These are phyloP conservation scores for Brachionus rubens DNA, from an alignment of 1,140 invertebrate genomes.

Conservation along the genomic window DNA sequence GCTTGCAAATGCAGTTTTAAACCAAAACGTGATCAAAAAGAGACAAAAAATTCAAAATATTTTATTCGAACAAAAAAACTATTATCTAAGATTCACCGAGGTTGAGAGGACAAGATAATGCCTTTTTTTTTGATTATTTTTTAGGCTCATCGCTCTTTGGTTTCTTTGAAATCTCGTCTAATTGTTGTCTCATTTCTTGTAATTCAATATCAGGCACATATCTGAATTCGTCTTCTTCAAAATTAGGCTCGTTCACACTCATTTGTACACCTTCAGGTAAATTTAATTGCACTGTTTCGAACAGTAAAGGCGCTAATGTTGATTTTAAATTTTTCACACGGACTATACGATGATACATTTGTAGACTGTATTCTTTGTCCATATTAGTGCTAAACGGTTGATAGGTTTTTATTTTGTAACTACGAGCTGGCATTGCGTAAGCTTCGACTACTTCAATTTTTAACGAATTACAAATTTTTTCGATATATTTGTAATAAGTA, in stretches of 20 bases:
- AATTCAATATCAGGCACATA: conserved; percentile 51
- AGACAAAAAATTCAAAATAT: neutral
- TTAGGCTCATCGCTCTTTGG: neutral
- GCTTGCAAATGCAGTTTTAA: conserved; percentile 17
- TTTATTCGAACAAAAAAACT: conserved; percentile 10
- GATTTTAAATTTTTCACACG: conserved; percentile 37
- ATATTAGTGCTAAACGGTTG: conserved; percentile 38
- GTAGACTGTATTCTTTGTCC: conserved; percentile 21
- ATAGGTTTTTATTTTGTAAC: conserved; percentile 24
- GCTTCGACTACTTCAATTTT: conserved; percentile 20
- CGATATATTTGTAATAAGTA: conserved; percentile 33
- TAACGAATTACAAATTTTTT: conserved; percentile 9
- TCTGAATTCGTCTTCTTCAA: conserved; percentile 50
- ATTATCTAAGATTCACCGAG: neutral
- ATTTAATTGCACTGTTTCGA: conserved; percentile 41
- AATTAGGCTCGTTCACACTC: conserved; percentile 43
- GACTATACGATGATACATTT: conserved; percentile 43
- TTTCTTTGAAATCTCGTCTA: conserved; percentile 47
- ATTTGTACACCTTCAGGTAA: conserved; percentile 45
- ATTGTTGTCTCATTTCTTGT: conserved; percentile 48
- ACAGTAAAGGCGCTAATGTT: conserved; percentile 21
- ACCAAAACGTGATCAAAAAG: no score
- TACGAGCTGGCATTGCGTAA: conserved; percentile 38
- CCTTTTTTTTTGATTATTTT: neutral
- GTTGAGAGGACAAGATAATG: neutral